These are phyloP conservation scores for Agrotis ipsilon DNA, from an alignment of 2,888 invertebrate genomes.

Conservation along the genomic window DNA sequence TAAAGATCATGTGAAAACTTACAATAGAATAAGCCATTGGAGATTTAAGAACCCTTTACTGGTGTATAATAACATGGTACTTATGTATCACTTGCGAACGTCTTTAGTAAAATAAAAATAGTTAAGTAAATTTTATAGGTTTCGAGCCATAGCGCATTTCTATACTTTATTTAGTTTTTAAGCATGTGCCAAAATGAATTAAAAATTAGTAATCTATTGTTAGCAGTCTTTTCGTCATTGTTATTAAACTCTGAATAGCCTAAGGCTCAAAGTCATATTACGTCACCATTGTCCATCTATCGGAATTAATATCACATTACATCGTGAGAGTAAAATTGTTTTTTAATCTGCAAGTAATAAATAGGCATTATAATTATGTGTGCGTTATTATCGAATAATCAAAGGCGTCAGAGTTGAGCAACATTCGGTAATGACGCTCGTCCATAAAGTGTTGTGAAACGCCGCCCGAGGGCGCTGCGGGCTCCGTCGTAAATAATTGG, in stretches of 20 bases:
- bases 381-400: slow-evolving; percentile 73
- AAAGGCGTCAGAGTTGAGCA: slow-evolving; percentile 77
- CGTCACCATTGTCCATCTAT: slow-evolving; percentile 36
- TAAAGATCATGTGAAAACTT: slow-evolving; percentile 33
- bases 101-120: no score
- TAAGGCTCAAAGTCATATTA: slow-evolving; percentile 14
- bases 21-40: not conserved
- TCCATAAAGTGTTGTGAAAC: slow-evolving; percentile 80
- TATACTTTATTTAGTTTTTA: no score
- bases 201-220: no score
- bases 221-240: not conserved
- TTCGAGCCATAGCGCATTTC: no score
- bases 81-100: no score
- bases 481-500: slow-evolving; percentile 83
- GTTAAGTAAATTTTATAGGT: no score
- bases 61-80: no score
- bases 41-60: no score
- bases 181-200: no score
- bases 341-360: slow-evolving; percentile 65
- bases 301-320: slow-evolving; percentile 60
- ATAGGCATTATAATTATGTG: slow-evolving; percentile 63
- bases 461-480: slow-evolving; percentile 74
- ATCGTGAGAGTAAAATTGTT: slow-evolving; percentile 59
- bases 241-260: not conserved
- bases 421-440: slow-evolving; percentile 74